phyloP scores from a whole-genome alignment of 2,797 vertebrate species.

The Gouania willdenowi region DNA sequence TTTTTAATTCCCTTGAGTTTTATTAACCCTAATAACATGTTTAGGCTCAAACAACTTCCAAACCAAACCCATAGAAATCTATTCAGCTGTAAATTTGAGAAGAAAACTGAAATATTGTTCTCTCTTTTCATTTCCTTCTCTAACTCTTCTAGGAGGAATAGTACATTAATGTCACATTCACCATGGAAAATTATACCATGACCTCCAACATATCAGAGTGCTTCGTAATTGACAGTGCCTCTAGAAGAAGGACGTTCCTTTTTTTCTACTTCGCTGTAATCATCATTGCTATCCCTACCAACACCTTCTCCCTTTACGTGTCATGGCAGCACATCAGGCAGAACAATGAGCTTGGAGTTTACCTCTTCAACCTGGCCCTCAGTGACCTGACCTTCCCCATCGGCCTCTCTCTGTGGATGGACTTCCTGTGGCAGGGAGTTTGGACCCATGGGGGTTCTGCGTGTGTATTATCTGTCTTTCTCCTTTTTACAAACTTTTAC shows the following conservation, averaged over 20 bases:
- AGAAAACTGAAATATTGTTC: too few relatives aligned
- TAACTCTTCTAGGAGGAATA: too few relatives aligned
- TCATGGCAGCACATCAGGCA: conserved; percentile 81
- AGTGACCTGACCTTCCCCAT: conserved; percentile 81
- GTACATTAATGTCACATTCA: neutral
- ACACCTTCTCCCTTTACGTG: conserved; percentile 77
- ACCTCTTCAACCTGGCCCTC: conserved; percentile 84
- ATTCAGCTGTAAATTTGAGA: too few relatives aligned
- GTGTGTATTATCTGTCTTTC: conserved; percentile 73
- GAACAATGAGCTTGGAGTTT: conserved; percentile 84
- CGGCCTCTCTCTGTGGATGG: conserved; percentile 80
- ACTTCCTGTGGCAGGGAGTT: conserved; percentile 74
- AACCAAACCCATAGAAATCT: too few relatives aligned
- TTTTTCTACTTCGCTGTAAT: conserved; percentile 74
- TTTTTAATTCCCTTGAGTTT: too few relatives aligned
- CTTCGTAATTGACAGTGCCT: conserved; percentile 32
- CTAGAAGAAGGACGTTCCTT: conserved; percentile 66
- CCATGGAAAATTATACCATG: conserved; percentile 47
- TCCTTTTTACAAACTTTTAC: conserved; percentile 84
- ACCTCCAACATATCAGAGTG: conserved; percentile 41
- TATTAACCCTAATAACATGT: too few relatives aligned
- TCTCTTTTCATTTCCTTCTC: too few relatives aligned
- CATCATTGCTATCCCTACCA: conserved; percentile 77
- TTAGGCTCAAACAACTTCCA: too few relatives aligned
- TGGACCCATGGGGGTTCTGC: conserved; percentile 67